Evolutionary conservation across 2,797 vertebrate species (phyloP).

Genomic region (Gephyroberyx darwinii): DNA sequence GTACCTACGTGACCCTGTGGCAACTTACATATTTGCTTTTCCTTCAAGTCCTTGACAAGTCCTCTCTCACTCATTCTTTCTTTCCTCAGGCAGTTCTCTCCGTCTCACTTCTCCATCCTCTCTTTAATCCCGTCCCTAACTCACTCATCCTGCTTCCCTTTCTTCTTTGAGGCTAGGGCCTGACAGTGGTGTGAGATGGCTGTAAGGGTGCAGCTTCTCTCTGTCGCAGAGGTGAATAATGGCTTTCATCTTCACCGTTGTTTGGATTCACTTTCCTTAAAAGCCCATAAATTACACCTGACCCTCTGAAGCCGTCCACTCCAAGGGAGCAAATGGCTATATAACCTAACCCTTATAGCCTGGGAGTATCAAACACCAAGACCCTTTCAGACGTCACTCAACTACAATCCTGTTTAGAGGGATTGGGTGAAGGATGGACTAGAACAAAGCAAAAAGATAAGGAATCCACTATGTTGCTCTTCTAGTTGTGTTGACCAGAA

Average conservation of each 20-base stretch:
- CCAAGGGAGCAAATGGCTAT: slow-evolving; percentile 36
- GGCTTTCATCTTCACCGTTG: slow-evolving; percentile 65
- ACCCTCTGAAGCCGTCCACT: slow-evolving; percentile 46
- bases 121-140: slow-evolving; percentile 31
- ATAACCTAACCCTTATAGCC: slow-evolving; percentile 45
- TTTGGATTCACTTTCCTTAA: slow-evolving; percentile 60
- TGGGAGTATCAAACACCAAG: slow-evolving; percentile 26
- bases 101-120: slow-evolving; percentile 22
- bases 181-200: slow-evolving; percentile 27
- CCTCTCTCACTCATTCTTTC: slow-evolving; percentile 22
- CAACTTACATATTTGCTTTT: slow-evolving; percentile 14
- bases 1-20: slow-evolving; percentile 15
- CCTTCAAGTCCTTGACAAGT: slow-evolving; percentile 31
- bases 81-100: not conserved
- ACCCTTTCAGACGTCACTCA: slow-evolving; percentile 29
- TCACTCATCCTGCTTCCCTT: slow-evolving; percentile 22
- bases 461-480: slow-evolving; percentile 6
- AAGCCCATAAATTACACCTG: slow-evolving; percentile 70
- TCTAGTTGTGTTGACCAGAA: slow-evolving; percentile 9
- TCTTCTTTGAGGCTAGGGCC: slow-evolving; percentile 10
- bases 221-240: slow-evolving; percentile 61
- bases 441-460: slow-evolving; percentile 32
- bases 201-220: slow-evolving; percentile 23
- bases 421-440: slow-evolving; percentile 8
- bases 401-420: slow-evolving; percentile 29